Evolutionary conservation across 1,140 invertebrate genomes (phyloP).

Genomic region (Chironomus striatipennis): DNA sequence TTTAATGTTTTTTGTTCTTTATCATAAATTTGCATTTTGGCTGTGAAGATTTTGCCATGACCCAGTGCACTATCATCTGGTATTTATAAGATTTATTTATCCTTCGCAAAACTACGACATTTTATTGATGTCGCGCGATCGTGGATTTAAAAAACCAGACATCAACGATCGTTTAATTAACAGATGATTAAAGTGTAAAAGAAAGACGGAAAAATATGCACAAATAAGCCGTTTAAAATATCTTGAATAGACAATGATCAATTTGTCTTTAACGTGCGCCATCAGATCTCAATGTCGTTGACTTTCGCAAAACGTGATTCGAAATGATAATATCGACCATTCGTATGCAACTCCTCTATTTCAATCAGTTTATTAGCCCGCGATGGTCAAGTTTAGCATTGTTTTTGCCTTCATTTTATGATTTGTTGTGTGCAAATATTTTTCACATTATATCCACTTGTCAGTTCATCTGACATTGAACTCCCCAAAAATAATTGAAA

Average conservation of each 20-base stretch:
- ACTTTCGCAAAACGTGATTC: constrained; percentile 21
- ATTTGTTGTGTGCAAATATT: neutral
- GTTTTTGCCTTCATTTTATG: neutral
- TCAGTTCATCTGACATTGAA: neutral
- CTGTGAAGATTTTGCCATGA: neutral
- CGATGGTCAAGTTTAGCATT: neutral
- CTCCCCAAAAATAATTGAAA: neutral
- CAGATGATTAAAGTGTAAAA: neutral
- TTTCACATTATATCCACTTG: no score
- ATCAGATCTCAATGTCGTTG: neutral
- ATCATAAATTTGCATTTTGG: neutral
- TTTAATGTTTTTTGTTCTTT: neutral
- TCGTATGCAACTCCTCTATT: neutral
- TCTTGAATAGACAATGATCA: neutral
- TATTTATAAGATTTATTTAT: no score
- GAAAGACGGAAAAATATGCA: neutral
- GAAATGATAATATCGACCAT: neutral
- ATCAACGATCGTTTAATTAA: no score
- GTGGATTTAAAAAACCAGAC: no score
- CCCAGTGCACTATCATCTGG: neutral
- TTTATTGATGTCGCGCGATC: no score
- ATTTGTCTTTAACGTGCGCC: neutral
- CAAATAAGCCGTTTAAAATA: neutral
- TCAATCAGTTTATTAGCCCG: neutral
- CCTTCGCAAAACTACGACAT: no score